These are phyloP conservation scores for Rhagophthalmus giganteus DNA, from an alignment of 2,888 invertebrate species.

Conservation along the genomic window DNA sequence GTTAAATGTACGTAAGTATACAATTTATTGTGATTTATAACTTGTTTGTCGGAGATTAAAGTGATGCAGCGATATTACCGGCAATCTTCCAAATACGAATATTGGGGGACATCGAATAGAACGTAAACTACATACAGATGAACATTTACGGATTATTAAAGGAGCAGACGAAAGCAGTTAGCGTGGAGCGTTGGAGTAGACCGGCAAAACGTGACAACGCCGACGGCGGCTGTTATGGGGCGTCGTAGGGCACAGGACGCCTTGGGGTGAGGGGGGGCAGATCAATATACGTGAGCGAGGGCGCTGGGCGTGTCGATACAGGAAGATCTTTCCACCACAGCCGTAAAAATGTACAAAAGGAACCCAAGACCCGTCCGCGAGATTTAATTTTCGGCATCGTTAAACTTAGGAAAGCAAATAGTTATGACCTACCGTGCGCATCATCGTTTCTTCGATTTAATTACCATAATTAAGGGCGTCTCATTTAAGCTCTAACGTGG, in stretches of 20 bases:
- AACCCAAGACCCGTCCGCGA: conserved; percentile 9
- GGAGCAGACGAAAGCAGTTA: conserved; percentile 26
- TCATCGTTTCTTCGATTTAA: neutral
- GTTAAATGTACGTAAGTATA: too few relatives aligned
- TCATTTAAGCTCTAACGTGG: conserved; percentile 1
- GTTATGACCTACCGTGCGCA: conserved; percentile 5
- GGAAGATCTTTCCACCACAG: conserved; percentile 31
- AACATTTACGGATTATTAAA: conserved; percentile 24
- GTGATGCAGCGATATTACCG: too few relatives aligned
- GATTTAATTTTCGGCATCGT: conserved; percentile 23
- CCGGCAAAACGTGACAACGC: conserved; percentile 29
- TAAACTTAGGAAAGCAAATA: conserved; percentile 16
- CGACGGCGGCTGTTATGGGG: conserved; percentile 27
- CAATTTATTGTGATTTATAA: too few relatives aligned
- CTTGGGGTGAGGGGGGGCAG: conserved; percentile 37
- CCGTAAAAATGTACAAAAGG: conserved; percentile 20
- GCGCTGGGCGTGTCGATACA: conserved; percentile 42
- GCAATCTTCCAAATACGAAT: conserved; percentile 1
- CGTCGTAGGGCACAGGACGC: conserved; percentile 27
- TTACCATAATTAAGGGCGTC: neutral
- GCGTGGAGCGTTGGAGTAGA: conserved; percentile 19
- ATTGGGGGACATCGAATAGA: conserved; percentile 7
- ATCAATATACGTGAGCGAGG: conserved; percentile 44
- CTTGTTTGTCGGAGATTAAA: too few relatives aligned
- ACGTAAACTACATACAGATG: conserved; percentile 8